These are phyloP conservation scores for Carpatolechia fugitivella DNA, from an alignment of 2,888 invertebrate species.

Conservation along the genomic window DNA sequence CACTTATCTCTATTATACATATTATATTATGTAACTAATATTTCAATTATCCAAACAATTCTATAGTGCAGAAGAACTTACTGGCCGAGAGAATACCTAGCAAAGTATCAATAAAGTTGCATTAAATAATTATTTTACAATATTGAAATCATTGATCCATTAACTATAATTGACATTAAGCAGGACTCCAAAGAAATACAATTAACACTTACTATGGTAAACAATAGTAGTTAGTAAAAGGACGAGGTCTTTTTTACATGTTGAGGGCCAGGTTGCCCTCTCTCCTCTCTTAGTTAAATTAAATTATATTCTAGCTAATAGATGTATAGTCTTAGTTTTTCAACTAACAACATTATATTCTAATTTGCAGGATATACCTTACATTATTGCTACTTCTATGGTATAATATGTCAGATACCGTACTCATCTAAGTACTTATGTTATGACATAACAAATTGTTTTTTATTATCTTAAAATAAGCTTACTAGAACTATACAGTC, in stretches of 20 bases:
- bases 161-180: conserved; percentile 77
- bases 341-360: too few species aligned
- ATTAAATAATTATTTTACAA: conserved; percentile 49
- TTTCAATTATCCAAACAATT: conserved; percentile 29
- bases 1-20: conserved; percentile 36
- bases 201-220: conserved; percentile 53
- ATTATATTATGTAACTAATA: conserved; percentile 25
- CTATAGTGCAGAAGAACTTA: conserved; percentile 25
- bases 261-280: too few species aligned
- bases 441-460: neutral
- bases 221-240: conserved; percentile 26
- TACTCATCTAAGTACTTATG: neutral
- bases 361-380: neutral
- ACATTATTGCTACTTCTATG: conserved; percentile 9
- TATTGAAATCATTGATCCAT: conserved; percentile 47
- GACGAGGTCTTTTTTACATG: too few species aligned
- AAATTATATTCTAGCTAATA: neutral
- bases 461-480: neutral
- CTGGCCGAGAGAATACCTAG: conserved; percentile 35
- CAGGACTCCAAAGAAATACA: conserved; percentile 55
- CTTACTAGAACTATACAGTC: conserved; percentile 10
- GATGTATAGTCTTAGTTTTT: too few species aligned
- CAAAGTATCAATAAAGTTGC: conserved; percentile 34
- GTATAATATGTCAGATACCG: neutral
- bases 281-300: neutral